These are phyloP conservation scores for Eulacestoma nigropectus DNA, from an alignment of 2,113 vertebrate genomes.

Conservation along the genomic window DNA sequence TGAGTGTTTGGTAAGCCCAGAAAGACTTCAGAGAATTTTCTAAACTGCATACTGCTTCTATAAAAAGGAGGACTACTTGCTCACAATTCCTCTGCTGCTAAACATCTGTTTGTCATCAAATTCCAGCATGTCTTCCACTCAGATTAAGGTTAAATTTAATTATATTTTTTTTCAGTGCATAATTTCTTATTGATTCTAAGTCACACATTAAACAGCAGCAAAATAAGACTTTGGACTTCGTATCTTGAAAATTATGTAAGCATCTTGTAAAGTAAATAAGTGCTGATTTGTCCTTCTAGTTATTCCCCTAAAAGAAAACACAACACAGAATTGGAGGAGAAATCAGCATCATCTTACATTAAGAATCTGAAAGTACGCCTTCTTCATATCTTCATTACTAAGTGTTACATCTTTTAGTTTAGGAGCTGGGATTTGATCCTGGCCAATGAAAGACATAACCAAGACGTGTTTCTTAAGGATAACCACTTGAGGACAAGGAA, in stretches of 20 bases:
- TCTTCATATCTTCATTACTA: constrained; percentile 84
- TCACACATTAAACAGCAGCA: constrained; percentile 16
- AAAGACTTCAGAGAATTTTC: not conserved
- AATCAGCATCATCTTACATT: constrained; percentile 69
- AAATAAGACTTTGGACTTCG: not conserved
- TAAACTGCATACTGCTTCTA: not conserved
- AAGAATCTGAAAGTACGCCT: constrained; percentile 84
- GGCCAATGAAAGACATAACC: constrained; percentile 97
- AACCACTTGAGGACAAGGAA: constrained; percentile 90
- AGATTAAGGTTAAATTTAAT: not conserved
- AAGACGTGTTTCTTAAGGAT: constrained; percentile 93
- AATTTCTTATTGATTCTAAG: not conserved
- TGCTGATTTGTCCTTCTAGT: not conserved
- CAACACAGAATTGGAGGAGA: not conserved
- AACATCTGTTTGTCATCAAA: not conserved
- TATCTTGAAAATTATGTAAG: not conserved
- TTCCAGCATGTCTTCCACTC: not conserved
- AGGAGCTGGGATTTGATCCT: constrained; percentile 90
- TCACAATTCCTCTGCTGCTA: not conserved
- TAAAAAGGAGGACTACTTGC: not conserved
- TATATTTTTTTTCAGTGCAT: not conserved
- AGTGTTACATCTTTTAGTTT: constrained; percentile 90
- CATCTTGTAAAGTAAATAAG: not conserved
- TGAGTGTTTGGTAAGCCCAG: not conserved
- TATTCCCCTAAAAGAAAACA: not conserved